Evolutionary conservation across 1,140 invertebrate species (phyloP).

Genomic region (Micrasema minimum): DNA sequence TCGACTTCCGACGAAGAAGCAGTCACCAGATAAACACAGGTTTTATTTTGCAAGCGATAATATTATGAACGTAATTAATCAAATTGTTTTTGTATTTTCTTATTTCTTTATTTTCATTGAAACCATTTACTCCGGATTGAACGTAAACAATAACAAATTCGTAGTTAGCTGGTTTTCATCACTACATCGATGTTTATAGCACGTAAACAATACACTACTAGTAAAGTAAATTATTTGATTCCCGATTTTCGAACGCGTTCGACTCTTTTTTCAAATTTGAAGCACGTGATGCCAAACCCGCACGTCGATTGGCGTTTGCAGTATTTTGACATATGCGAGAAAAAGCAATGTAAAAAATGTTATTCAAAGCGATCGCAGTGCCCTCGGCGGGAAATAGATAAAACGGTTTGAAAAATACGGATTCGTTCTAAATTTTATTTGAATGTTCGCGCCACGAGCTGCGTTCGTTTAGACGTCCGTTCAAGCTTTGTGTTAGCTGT

Average conservation of each 20-base stretch:
- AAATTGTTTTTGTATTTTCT: too few species aligned
- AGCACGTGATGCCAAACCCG: conserved; percentile 17
- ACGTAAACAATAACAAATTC: conserved; percentile 27
- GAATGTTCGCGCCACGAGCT: conserved; percentile 36
- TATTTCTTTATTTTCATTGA: too few species aligned
- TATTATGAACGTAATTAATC: too few species aligned
- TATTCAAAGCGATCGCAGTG: conserved; percentile 26
- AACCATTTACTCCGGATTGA: neutral
- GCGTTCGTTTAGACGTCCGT: conserved; percentile 43
- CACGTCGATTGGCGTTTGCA: conserved; percentile 17
- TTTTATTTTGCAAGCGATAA: too few species aligned
- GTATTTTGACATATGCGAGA: conserved; percentile 33
- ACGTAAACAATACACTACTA: conserved; percentile 17
- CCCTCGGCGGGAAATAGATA: conserved; percentile 29
- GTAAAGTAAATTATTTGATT: neutral
- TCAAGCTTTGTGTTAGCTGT: conserved; percentile 44
- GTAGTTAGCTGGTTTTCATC: conserved; percentile 17
- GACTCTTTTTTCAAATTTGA: conserved; percentile 3
- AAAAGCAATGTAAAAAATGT: neutral
- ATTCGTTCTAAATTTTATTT: conserved; percentile 26
- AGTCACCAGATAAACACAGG: too few species aligned
- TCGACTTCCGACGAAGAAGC: too few species aligned
- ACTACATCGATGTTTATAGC: conserved; percentile 13
- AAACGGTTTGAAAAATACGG: conserved; percentile 17
- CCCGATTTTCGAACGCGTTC: conserved; percentile 5